Evolutionary conservation across 2,888 invertebrate species (phyloP).

Genomic region (Cartodere bifasciata): DNA sequence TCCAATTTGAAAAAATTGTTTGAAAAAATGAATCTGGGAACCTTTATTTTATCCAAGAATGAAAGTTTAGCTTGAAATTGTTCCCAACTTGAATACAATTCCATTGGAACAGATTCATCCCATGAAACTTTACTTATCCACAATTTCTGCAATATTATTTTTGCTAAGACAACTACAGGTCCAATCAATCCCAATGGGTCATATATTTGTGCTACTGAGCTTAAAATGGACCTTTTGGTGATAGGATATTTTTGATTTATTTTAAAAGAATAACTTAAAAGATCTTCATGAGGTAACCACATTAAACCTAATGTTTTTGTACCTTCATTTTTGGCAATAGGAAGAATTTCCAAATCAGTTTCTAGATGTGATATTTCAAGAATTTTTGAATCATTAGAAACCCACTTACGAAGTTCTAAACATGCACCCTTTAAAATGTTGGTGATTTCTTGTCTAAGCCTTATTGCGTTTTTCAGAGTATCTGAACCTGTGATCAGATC

Average conservation of each 20-base stretch:
- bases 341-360: not conserved
- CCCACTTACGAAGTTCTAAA: not conserved
- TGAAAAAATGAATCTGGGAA: too few species aligned
- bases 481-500: conserved; percentile 10
- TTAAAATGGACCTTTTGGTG: conserved; percentile 11
- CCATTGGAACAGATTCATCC: too few species aligned
- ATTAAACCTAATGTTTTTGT: conserved; percentile 10
- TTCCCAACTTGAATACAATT: too few species aligned
- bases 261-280: conserved; percentile 8
- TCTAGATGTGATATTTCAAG: not conserved
- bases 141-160: conserved; percentile 11
- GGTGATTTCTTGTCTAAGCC: conserved; percentile 1
- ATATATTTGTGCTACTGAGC: conserved; percentile 10
- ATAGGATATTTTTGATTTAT: conserved; percentile 1
- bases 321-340: not conserved
- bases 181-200: conserved; percentile 11
- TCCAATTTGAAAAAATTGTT: too few species aligned
- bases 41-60: too few species aligned
- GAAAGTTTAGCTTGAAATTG: too few species aligned
- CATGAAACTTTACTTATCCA: conserved; percentile 10
- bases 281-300: conserved; percentile 9
- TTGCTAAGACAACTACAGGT: conserved; percentile 10
- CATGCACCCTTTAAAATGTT: not conserved
- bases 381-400: not conserved
- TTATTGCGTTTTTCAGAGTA: not conserved